These are phyloP conservation scores for Anastatus disparis DNA, from an alignment of 1,140 invertebrate species.

Conservation along the genomic window DNA sequence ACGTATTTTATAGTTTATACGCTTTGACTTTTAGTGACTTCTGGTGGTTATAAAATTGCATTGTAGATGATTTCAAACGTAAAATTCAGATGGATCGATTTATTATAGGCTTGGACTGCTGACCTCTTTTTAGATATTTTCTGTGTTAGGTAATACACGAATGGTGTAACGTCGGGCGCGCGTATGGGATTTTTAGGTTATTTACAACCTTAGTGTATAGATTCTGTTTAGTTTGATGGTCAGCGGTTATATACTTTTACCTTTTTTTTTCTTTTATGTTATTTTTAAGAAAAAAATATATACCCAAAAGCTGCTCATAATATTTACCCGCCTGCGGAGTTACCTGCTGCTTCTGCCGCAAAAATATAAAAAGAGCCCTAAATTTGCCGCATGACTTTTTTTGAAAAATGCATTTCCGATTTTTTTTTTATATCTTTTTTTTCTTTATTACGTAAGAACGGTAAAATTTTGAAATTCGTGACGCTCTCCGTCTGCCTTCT, in stretches of 20 bases:
- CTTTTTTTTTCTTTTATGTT: constrained; percentile 21
- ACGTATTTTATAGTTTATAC: too few relatives aligned
- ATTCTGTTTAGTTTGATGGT: too few relatives aligned
- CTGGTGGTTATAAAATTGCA: too few relatives aligned
- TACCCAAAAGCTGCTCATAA: neutral
- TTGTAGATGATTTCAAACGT: neutral
- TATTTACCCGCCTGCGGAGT: constrained; percentile 28
- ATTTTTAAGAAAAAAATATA: too few relatives aligned
- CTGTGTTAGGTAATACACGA: constrained; percentile 2
- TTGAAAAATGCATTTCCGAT: neutral
- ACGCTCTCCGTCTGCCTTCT: neutral
- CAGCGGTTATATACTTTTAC: too few relatives aligned
- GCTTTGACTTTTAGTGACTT: too few relatives aligned
- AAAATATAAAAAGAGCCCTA: neutral
- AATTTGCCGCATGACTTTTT: constrained; percentile 1
- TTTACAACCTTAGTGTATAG: too few relatives aligned
- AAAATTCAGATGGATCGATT: constrained; percentile 16
- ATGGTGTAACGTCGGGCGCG: neutral
- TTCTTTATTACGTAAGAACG: neutral
- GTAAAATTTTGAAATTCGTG: neutral
- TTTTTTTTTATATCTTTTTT: neutral
- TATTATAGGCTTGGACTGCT: constrained; percentile 18
- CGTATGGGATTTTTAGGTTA: neutral
- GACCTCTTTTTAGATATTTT: constrained; percentile 37
- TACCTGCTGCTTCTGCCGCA: neutral